Conservation (phyloP, 2,113 vertebrate species). For the Scalopus aquaticus region DNA sequence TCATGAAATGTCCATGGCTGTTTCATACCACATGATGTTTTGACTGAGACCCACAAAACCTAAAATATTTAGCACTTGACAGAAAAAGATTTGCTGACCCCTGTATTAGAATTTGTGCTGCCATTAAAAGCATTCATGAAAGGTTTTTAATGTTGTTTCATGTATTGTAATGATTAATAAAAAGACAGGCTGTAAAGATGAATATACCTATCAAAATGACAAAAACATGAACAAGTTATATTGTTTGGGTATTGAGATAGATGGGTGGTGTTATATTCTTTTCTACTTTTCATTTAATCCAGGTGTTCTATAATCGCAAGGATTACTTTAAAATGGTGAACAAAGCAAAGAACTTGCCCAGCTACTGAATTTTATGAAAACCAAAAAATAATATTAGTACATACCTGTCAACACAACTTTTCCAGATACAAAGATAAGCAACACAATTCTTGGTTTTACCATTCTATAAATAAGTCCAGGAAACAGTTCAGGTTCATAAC, state of each 20-base stretch:
- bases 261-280: background rate
- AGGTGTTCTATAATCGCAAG: background rate
- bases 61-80: background rate
- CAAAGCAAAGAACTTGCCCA: background rate
- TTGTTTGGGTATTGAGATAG: background rate
- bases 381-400: conserved; percentile 30
- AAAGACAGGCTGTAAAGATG: background rate
- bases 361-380: background rate
- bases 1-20: background rate
- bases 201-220: background rate
- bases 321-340: background rate
- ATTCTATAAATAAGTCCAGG: conserved; percentile 98
- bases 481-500: conserved; percentile 98
- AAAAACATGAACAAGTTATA: background rate
- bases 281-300: background rate
- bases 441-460: conserved; percentile 97
- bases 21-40: background rate
- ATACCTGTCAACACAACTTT: conserved; percentile 98
- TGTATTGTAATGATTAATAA: background rate
- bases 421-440: conserved; percentile 98
- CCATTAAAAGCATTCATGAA: background rate
- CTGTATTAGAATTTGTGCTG: background rate
- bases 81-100: background rate
- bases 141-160: background rate
- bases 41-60: background rate